Evolutionary conservation across 2,113 vertebrate species (phyloP), one percentile per base, ranked within the genome.

Genomic region (Macroglossus sobrinus): DNA sequence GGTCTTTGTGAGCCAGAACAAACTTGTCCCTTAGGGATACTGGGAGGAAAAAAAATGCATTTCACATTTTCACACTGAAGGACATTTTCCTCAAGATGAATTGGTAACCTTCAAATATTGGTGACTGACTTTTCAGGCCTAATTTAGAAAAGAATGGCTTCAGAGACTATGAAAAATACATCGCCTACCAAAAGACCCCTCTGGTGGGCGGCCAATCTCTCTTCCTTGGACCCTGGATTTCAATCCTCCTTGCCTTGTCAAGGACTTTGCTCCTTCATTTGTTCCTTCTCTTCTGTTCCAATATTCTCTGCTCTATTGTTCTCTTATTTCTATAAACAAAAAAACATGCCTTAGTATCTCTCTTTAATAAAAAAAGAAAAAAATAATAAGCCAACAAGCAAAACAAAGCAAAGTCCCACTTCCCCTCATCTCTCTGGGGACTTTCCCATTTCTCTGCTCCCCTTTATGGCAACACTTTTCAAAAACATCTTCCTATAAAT

Each of bases 41-140:
- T 55, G 30, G 13, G 28, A 84, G 19, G 9, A 7, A 64, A 63
- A 82, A 78, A 79, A 69, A 93, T 53, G 13, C 75, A 75, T 64
- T 92, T 86, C 55, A 47, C 22, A 89, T 93, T 96, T 88, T 43
- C 68, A 95, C 53, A 53, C 40, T 63, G 85, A 97, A 94, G 76
- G 89, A 84, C 81, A 24, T 95, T 97, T 97, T 86, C 84, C 61
- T 72, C 40, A 63, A 75, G 76, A 87, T 93, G 72, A 94, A 94
- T 80, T 93, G 66, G 69, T 86, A 79, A 92, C 63, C 61, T 92
- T 97, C 94, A 96, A 59, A 92, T 84, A 88, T 40, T 92, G 95
- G 64, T 91, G 85, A 40, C 59, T 88, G n/a, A 14, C 55, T 90
- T 85, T 90, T 43, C 45, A 55, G 75, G 57, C 50, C 61, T 87